Conservation (phyloP, 2,113 vertebrate genomes). For the Brachionichthys hirsutus region DNA sequence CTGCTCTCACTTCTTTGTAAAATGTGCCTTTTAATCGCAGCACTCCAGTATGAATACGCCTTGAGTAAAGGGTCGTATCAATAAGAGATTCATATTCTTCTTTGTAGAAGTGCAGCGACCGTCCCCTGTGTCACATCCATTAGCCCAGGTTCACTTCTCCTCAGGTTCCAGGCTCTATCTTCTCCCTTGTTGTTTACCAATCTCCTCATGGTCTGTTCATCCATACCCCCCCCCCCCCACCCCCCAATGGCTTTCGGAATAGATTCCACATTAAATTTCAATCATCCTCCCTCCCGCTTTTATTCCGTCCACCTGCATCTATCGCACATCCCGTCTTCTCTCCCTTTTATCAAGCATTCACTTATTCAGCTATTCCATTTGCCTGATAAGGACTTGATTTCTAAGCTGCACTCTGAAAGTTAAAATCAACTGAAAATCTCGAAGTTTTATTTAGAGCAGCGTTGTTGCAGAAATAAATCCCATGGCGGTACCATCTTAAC, state of each 20-base stretch:
- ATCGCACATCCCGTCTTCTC: conserved; percentile 20
- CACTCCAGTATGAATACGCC: not conserved
- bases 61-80: conserved; percentile 3
- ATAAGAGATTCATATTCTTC: conserved; percentile 32
- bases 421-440: not conserved
- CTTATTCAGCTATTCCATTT: conserved; percentile 6
- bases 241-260: conserved; percentile 48
- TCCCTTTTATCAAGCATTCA: conserved; percentile 21
- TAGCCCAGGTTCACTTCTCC: conserved; percentile 16
- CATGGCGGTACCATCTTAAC: not conserved
- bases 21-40: conserved; percentile 27
- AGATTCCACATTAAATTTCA: conserved; percentile 38
- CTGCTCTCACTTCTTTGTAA: conserved; percentile 16
- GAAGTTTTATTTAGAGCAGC: too few species aligned
- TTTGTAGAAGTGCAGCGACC: conserved; percentile 13
- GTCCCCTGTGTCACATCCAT: conserved; percentile 14
- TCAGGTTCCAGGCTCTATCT: conserved; percentile 7
- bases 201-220: conserved; percentile 35
- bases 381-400: conserved; percentile 6
- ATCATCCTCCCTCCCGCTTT: conserved; percentile 28
- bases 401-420: not conserved
- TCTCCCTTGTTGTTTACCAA: conserved; percentile 46
- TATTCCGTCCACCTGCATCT: conserved; percentile 32
- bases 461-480: too few species aligned
- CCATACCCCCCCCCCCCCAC: conserved; percentile 46